Evolutionary conservation across 2,888 invertebrate species (phyloP), one percentile per base, ranked within the genome.

Genomic region (Cephonodes hylas): DNA sequence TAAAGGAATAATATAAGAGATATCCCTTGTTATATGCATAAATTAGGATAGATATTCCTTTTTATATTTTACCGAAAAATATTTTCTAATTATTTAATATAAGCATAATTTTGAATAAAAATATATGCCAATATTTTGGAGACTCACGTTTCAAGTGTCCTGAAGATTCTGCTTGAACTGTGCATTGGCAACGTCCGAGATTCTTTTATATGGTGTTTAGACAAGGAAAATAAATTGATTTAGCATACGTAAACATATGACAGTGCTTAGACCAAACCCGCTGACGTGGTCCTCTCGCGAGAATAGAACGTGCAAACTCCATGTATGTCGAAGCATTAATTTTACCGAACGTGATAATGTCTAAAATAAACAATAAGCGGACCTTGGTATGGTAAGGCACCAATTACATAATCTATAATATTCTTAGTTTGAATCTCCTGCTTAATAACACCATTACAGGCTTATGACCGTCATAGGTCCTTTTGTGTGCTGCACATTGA

Each of bases 131-230:
- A n/a, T n/a, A n/a, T n/a, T n/a, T n/a, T n/a, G n/a, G n/a, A n/a
- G 45, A 75, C 81, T 80, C 61, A 80, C 81, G 53, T 66, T 56
- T 65, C 61, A 68, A 76, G 76, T 75, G 73, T 64, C 71, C 73
- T 61, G 73, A 66, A 61, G 68, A 73, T 70, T 66, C 64, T 66
- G 48, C 62, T 63, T 71, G 70, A 65, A 88, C 86, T 88, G 86
- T 68, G 68, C 61, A 69, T 67, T 63, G 66, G 58, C 34, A 60
- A 69, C 70, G 68, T 65, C 67, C 67, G 70, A 64, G 70, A 76
- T 76, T 77, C 81, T 83, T 87, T 82, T 89, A 88, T 90, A 89
- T 78, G 64, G 69, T 75, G 74, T 73, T 72, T 70, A 73, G 69
- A 67, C 68, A 68, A 80, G 84, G 76, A 83, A 83, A 83, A 81